Evolutionary conservation across 2,888 invertebrate genomes (phyloP).

Genomic region (Chrysina gloriosa): DNA sequence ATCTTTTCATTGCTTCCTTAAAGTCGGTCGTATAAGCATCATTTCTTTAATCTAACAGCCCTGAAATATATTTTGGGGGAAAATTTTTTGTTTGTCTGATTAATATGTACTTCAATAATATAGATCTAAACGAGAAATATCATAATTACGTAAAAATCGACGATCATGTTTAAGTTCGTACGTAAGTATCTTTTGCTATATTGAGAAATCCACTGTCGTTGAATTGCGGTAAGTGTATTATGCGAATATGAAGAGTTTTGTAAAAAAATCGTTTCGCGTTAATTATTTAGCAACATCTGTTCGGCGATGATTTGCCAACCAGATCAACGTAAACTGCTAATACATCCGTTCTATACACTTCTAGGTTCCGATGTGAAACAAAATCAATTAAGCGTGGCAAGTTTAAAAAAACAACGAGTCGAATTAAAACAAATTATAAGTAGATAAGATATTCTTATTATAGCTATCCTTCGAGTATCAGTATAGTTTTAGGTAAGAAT

Average conservation of each 20-base stretch:
- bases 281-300: slow-evolving; percentile 31
- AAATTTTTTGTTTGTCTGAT: not conserved
- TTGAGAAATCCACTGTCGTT: not conserved
- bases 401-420: too few relatives aligned
- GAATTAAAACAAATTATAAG: too few relatives aligned
- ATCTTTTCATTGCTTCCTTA: not conserved
- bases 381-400: too few relatives aligned
- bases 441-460: too few relatives aligned
- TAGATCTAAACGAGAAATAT: not conserved
- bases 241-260: not conserved
- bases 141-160: not conserved
- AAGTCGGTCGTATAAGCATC: not conserved
- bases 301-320: slow-evolving; percentile 5
- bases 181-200: not conserved
- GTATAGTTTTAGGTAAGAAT: too few relatives aligned
- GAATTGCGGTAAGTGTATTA: not conserved
- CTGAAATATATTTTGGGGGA: not conserved
- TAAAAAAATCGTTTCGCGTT: slow-evolving; percentile 26
- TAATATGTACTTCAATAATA: not conserved
- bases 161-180: not conserved
- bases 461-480: too few relatives aligned
- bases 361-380: too few relatives aligned
- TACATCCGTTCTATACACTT: not conserved
- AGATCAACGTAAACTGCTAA: not conserved
- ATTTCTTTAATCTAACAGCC: too few relatives aligned